Percentiles rank a stretch among this genome's conserved stretches.
Conservation (phyloP, 2,797 vertebrate species). For the Eulemur rubriventer region DNA sequence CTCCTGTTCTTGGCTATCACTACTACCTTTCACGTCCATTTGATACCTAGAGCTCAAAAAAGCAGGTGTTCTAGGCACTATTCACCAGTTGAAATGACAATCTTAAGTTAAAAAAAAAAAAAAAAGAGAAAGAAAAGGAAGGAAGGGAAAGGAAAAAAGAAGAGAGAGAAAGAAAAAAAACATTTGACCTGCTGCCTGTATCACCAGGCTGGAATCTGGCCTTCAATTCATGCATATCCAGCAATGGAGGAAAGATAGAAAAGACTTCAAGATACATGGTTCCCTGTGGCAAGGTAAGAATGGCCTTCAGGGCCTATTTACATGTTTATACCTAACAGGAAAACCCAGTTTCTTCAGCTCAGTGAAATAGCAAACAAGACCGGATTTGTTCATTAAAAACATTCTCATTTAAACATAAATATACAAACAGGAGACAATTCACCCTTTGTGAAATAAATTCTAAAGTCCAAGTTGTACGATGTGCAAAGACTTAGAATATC, state of each 20-base stretch:
- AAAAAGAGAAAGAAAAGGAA: neutral
- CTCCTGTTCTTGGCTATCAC: neutral
- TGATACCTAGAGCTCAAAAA: neutral
- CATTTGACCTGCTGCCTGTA: neutral
- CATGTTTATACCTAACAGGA: neutral
- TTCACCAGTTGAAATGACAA: neutral
- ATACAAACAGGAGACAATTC: neutral
- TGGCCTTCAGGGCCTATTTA: neutral
- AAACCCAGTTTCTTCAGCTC: slow-evolving; percentile 1
- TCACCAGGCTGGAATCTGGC: neutral
- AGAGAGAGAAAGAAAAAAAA: neutral
- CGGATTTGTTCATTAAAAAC: slow-evolving; percentile 29
- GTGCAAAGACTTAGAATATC: neutral
- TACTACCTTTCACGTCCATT: neutral
- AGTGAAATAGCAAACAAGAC: neutral
- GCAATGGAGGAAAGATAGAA: neutral
- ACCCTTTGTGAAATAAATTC: neutral
- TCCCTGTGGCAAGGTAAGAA: slow-evolving; percentile 5
- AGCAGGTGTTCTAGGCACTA: neutral
- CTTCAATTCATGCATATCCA: neutral
- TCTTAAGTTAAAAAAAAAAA: neutral
- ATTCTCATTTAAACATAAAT: slow-evolving; percentile 5
- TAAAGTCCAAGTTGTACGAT: neutral
- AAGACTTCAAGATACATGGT: neutral
- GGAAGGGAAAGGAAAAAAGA: neutral